Base-by-base conservation (phyloP, 1,140 invertebrate species). In the Sinella curviseta region DNA sequence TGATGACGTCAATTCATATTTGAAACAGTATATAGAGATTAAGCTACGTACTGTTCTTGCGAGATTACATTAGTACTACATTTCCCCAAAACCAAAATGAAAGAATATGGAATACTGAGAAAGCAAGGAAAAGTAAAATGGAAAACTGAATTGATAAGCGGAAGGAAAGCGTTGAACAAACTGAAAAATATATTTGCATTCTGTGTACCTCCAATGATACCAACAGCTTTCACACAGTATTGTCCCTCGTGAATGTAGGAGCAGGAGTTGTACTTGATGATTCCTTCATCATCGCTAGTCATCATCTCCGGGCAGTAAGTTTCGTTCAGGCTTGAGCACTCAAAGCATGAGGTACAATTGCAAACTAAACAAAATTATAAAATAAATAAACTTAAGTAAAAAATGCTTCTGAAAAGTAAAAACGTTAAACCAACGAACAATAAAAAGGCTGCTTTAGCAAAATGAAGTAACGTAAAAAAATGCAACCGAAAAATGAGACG, bases 181-280 rank as follows among this genome's bases (percentile, higher is more conserved):
- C 75, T 54, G 31, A 2, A 14, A 77, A 65, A 65, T 33, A 3
- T 28, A 12, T 48, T 48, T 48, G 39, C 39, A 20, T 48, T 20
- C 8, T 48, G 20, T 83, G 80, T 85, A 96, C 96, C 96, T 93
- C 96, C 95, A 86, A 92, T 97, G 85, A 97, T 90, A 77, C 96
- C 97, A 78, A 94, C 94, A 84, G 95, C 94, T 90, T 99, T 99
- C 80, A 98, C 92, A 87, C 97, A 98, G 88, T 93, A 98, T 83
- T 92, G 89, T 12, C 95, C 94, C 83, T 91, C 91, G 85, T 94
- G 93, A 81, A 98, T 93, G 82, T 90, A 88, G 3, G 33, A 14
- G 85, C 96, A 98, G 57, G 92, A 88, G 76, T 89, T 87, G 33
- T 93, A 91, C 81, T 90, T 85, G 83, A 94, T 88, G 83, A 92